Conservation (phyloP, 2,113 vertebrate species). For the Pteropus alecto region DNA sequence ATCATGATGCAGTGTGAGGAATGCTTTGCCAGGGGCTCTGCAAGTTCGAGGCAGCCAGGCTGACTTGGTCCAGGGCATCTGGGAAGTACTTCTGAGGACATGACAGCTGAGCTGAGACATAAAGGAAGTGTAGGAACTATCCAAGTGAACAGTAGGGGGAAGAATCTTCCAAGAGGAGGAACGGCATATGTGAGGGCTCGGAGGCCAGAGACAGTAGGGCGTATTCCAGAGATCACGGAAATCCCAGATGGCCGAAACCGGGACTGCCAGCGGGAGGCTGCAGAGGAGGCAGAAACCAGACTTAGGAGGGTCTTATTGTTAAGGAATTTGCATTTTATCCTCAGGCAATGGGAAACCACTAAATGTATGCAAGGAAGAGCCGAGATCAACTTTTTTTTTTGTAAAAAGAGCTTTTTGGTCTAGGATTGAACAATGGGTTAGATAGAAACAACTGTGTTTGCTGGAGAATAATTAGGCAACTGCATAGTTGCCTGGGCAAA, state of each 20-base stretch:
- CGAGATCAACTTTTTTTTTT: not conserved
- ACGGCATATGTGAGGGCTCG: not conserved
- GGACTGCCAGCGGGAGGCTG: not conserved
- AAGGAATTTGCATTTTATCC: not conserved
- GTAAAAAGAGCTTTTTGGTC: not conserved
- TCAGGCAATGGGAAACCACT: not conserved
- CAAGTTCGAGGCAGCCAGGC: not conserved
- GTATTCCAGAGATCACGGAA: not conserved
- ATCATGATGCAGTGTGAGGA: fast-evolving
- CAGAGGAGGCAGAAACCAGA: not conserved
- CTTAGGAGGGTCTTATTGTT: not conserved
- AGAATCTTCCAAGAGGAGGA: not conserved
- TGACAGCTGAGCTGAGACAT: not conserved
- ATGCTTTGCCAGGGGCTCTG: not conserved
- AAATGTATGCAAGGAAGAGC: not conserved
- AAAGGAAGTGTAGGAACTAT: not conserved
- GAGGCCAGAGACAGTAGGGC: not conserved
- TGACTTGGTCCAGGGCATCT: not conserved
- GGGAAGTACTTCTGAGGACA: not conserved
- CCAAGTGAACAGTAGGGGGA: not conserved
- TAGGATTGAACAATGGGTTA: not conserved
- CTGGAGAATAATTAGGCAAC: not conserved
- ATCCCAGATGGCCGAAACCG: not conserved
- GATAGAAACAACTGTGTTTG: not conserved
- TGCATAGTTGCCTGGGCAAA: not conserved